Evolutionary conservation across 1,140 invertebrate genomes (phyloP), one percentile per base, ranked within the genome.

Genomic region (Musca domestica): DNA sequence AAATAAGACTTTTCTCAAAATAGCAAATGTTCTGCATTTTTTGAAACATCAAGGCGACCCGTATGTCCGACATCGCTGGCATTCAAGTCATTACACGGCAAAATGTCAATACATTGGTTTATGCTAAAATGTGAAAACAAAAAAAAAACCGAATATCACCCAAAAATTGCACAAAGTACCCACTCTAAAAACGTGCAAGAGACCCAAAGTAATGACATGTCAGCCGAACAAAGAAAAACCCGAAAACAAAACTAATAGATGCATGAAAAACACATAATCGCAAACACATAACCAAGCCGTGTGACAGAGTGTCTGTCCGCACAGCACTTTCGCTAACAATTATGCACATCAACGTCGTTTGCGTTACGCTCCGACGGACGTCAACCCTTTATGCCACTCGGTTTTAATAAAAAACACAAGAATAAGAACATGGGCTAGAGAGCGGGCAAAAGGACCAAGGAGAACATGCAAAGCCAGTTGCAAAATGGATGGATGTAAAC

Each of bases 181-280:
- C 3, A 51, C 17, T 34, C 10, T 20, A 41, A 41, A 61, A 61
- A 20, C 27, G 30, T 61, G 4, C 4, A 41, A 41, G 34, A 12
- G 41, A 61, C 56, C 56, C 56, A 61, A 41, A 61, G 56, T 61
- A 61, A 61, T 61, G 56, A 61, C 30, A 61, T 19, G 27, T 34
- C 34, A 41, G 3, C 27, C 56, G 14, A 20, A 61, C 9, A 41
- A 41, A 41, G 2, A 41, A 5, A 41, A 41, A 41, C 6, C 34
- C 2, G 10, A 41, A 5, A 41, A 41, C 4, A 41, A 5, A 5
- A 5, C 5, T 5, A 41, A 41, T 41, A 41, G 34, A 5, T 41
- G 34, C n/a, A n/a, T n/a, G 27, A 41, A 41, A 41, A 41, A 41
- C n/a, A n/a, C n/a, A n/a, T n/a, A n/a, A 41, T 41, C 34, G 10